Evolutionary conservation across 2,113 vertebrate species (phyloP), one percentile per base, ranked within the genome.

Genomic region (Blennius ocellaris): DNA sequence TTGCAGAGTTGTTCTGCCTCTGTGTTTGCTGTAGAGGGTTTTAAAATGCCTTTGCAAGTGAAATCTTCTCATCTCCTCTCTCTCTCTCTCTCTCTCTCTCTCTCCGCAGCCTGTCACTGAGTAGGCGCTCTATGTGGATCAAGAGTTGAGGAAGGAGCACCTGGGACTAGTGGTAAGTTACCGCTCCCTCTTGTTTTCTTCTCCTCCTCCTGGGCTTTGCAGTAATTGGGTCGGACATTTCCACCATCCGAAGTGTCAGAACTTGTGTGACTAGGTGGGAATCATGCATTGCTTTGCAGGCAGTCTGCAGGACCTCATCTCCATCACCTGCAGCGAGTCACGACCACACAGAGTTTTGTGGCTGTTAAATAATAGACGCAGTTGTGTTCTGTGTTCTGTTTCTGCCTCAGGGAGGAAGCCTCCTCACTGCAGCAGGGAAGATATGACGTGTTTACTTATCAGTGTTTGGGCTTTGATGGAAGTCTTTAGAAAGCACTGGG

Each of bases 101-200:
- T 82, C 3, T 77, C 61, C 60, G 74, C 81, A 87, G 86, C 54
- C 60, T 49, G 62, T 36, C 64, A 8, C 6, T 80, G 80, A 80
- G 53, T 60, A 69, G 67, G 9, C 80, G 41, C 53, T 78, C 77
- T 48, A 79, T 80, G 83, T 64, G 80, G 72, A 88, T 68, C 59
- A 5, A 43, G 75, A 75, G 57, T 61, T 87, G 70, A 83, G 69
- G 47, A 64, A 70, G 54, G 54, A 88, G 67, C 66, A 70, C 39
- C 81, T 47, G 56, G 80, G 73, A 81, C 82, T n/a, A 48, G 75
- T 71, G 84, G 87, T 91, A 78, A 87, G 87, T 87, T 55, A 40
- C 12, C 21, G 52, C 14, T 11, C 7, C 3, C 39, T 21, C 10
- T 48, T 38, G 0, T 1, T 44, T 52, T 45, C 7, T 38, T n/a